These are phyloP conservation scores for Erpobdella octoculata DNA, from an alignment of 2,888 invertebrate genomes.

Conservation along the genomic window DNA sequence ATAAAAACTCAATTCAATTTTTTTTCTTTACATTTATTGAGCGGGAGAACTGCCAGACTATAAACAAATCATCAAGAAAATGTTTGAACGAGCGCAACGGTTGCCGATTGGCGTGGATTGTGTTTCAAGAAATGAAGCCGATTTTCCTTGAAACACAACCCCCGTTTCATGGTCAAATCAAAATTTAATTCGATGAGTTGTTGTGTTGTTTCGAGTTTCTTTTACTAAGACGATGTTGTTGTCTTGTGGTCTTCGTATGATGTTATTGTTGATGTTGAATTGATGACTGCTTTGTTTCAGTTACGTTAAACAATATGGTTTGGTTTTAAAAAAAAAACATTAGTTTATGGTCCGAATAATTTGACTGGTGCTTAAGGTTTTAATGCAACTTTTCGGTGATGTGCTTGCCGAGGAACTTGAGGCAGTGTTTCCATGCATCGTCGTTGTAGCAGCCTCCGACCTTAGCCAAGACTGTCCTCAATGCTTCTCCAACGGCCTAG, in stretches of 20 bases:
- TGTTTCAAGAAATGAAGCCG: slow-evolving; percentile 5
- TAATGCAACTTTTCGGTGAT: no score
- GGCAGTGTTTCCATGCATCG: slow-evolving; percentile 32
- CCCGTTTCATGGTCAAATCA: background rate
- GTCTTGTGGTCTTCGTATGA: no score
- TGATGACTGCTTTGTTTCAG: background rate
- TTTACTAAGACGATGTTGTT: no score
- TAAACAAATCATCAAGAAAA: no score
- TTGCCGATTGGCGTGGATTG: no score
- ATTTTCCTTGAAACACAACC: background rate
- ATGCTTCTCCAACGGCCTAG: slow-evolving; percentile 30
- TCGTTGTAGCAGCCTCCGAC: slow-evolving; percentile 33
- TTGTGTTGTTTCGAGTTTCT: no score
- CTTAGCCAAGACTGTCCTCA: slow-evolving; percentile 32
- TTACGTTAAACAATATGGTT: background rate
- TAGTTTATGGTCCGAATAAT: background rate
- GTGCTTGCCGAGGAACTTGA: background rate
- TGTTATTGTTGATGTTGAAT: background rate
- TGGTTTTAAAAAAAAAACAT: background rate
- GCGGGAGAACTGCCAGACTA: no score
- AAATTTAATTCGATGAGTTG: background rate
- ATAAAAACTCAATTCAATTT: no score
- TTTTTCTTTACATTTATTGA: no score
- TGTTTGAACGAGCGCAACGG: no score
- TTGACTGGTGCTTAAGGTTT: background rate